Base-by-base conservation (phyloP, 2,113 vertebrate genomes). In the Eptatretus burgeri region DNA sequence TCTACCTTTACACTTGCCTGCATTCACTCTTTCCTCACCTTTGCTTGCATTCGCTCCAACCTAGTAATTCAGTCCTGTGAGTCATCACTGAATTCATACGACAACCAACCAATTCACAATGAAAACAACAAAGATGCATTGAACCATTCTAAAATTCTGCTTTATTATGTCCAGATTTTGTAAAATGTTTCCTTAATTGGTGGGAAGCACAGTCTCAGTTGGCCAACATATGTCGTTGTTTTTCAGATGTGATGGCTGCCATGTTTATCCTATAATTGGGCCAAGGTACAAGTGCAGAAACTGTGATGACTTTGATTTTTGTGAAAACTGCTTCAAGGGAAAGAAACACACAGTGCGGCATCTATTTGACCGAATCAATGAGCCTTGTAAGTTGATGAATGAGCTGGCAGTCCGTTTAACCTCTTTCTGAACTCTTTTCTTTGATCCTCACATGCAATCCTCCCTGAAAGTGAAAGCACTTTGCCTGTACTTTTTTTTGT, bases 261-360 rank as follows among this genome's bases (percentile, higher is more conserved):
- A 96, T 69, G 93, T 94, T 82, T 96, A 94, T 73, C 91, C 91
- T 13, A 93, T 98, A 70, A 88, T 89, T 27, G 91, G 91, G 3
- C 78, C 86, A 64, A 75, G 89, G 68, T 94, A 91, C 76, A 98
- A 98, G 72, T 98, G 91, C 71, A 82, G 83, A 67, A 85, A 83
- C 67, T 98, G 91, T 64, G 88, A 94, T 50, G 89, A 98, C 75
- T 98, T 96, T 71, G 91, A 98, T 70, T 98, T 85, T 51, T 98
- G 91, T 68, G 89, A 98, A 72, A 84, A 77, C 2, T 98, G 91
- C 70, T 98, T 96, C 72, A 98, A 93, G 75, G 85, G 81, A 2
- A 80, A 82, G 65, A 94, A 89, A 64, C 91, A 98, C 70, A 88
- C 85, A 67, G 76, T 75, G 17, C 76, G 86, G 19, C 91, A 94